These are phyloP conservation scores for Chromobotia macracanthus DNA, from an alignment of 2,797 vertebrate genomes.

Conservation along the genomic window DNA sequence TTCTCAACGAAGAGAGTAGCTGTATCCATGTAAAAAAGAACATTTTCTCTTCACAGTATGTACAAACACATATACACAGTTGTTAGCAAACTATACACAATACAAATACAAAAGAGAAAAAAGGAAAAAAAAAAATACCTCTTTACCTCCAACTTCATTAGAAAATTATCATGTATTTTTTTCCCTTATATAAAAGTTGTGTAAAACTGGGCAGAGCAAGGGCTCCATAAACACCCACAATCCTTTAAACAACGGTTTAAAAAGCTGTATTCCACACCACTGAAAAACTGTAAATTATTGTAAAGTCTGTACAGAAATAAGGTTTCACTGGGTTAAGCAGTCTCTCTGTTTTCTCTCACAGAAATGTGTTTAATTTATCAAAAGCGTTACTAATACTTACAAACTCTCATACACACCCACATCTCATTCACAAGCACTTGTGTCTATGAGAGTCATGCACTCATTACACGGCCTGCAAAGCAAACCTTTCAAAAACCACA, in stretches of 20 bases:
- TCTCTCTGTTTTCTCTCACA: constrained; percentile 31
- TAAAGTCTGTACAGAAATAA: constrained; percentile 37
- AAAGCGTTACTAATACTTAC: constrained; percentile 41
- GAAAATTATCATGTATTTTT: constrained; percentile 54
- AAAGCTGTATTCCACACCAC: constrained; percentile 66
- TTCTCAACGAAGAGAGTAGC: constrained; percentile 68
- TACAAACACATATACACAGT: constrained; percentile 79
- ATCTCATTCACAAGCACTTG: constrained; percentile 16
- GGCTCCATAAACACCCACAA: constrained; percentile 35
- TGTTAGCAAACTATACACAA: constrained; percentile 77
- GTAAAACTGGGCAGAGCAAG: constrained; percentile 46
- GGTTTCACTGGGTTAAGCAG: constrained; percentile 18
- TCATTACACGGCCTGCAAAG: constrained; percentile 27
- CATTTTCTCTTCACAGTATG: constrained; percentile 68
- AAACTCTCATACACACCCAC: constrained; percentile 12
- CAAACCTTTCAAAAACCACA: constrained; percentile 24
- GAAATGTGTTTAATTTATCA: constrained; percentile 29
- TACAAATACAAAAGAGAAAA: constrained; percentile 71
- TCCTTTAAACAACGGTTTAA: constrained; percentile 19
- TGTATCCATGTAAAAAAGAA: constrained; percentile 55
- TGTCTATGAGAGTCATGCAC: constrained; percentile 47
- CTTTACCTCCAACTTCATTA: too few species aligned
- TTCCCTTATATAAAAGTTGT: constrained; percentile 57
- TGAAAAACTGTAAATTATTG: constrained; percentile 30
- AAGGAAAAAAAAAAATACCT: too few species aligned